Evolutionary conservation across 2,113 vertebrate genomes (phyloP), one percentile per base, ranked within the genome.

Genomic region (Colius striatus): DNA sequence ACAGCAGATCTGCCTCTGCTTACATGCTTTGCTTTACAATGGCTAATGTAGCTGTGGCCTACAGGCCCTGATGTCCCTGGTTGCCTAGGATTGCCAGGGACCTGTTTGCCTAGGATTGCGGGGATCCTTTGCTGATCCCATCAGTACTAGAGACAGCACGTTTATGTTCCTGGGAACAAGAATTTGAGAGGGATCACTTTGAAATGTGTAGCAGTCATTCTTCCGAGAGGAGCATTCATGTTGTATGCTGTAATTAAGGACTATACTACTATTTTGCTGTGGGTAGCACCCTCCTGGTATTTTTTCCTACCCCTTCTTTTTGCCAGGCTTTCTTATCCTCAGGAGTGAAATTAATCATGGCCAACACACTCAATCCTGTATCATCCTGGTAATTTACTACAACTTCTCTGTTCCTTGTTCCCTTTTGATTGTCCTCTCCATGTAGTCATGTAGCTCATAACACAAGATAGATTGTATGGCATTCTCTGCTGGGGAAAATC

Each of bases 381-480:
- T 96, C 89, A 85, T 92, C 82, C 91, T 58, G 50, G 70, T 91
- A 85, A 92, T 95, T 95, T 92, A 89, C 95, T 95, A 83, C 96
- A 92, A 91, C 92, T 92, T 92, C 88, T 92, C 41, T 85, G 66
- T 91, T 96, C 88, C 92, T 87, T 84, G 57, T 95, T 96, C 86
- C 76, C 97, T 97, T 97, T 98, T 97, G 97, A 98, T 98, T 98
- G 97, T 96, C 97, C 97, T 97, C 97, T 96, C 98, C 63, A 50
- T 91, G 89, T 72, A 92, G 91, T 91, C 98, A 96, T 98, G 97
- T 97, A 97, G 96, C 62, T 87, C 89, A 92, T 98, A 97, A 97
- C 95, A 97, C 96, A 97, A 98, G 98, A 98, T 98, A 97, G 98
- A 98, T 98, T 98, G 97, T 91, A 95, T 97, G 97, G 97, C 97